Evolutionary conservation across 2,888 invertebrate genomes (phyloP), one percentile per base, ranked within the genome.

Genomic region (Clepsis dumicolana): DNA sequence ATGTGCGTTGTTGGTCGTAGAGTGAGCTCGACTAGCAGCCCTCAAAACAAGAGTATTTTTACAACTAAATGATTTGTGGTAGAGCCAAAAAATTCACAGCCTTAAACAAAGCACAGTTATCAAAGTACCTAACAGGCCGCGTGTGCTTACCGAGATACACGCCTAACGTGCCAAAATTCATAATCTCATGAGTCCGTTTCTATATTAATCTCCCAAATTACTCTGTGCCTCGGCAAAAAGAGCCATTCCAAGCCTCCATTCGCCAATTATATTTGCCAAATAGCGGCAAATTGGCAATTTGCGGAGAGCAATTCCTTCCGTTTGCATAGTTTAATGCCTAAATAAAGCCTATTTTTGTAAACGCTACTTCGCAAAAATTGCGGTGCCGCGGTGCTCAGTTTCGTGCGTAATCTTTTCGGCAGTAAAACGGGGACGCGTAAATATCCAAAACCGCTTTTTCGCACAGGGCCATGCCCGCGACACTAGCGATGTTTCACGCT

Each of bases 231-330:
- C 32, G 73, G 80, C 80, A 87, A 88, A 88, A 87, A 89, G 82
- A 81, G 83, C 85, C 81, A 80, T 82, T 83, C 76, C 77, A 79
- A 77, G 84, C 80, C 77, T 80, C 80, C 78, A 78, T 80, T 77
- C 76, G 82, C 79, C 88, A 80, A 80, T 81, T 81, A 81, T 81
- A 79, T 81, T 79, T 81, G 80, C 78, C 81, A 88, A 91, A 92
- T 90, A 85, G 87, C 88, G 78, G 80, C 83, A 86, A 88, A 90
- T 89, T 86, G 88, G 83, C 88, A 84, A 86, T 92, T 91, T 85
- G 81, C 72, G 81, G 80, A 69, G 77, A 72, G 77, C 76, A 87
- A 89, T 88, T 85, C 76, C 87, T 90, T 88, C 89, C 88, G 85
- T 77, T 84, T 80, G 79, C 77, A 79, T 81, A 80, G 83, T 86